A percentile compares a stretch with the other conserved stretches of the same genome.
Evolutionary conservation across 1,140 invertebrate genomes (phyloP).

Genomic region (Ips typographus): DNA sequence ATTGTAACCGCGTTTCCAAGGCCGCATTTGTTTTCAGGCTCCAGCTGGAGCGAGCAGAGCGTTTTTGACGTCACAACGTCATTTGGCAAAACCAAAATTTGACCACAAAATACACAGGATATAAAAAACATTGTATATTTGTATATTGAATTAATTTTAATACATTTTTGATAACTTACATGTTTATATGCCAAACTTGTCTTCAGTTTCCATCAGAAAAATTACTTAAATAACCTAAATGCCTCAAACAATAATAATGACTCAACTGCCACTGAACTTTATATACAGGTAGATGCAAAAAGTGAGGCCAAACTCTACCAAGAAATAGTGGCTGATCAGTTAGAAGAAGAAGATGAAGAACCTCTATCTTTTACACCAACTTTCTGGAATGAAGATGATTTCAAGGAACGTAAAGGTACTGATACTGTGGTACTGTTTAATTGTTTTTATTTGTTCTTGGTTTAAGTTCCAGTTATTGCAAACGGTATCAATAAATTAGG

Average conservation of each 20-base stretch:
- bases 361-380: conserved; percentile 36
- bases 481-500: conserved; percentile 1
- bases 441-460: conserved; percentile 10
- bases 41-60: no score
- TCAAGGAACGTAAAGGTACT: conserved; percentile 27
- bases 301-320: conserved; percentile 39
- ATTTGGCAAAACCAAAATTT: no score
- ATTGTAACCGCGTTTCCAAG: no score
- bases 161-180: no score
- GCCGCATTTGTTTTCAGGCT: no score
- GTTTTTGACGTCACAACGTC: no score
- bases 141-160: no score
- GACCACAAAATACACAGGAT: no score
- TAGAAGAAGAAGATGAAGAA: conserved; percentile 34
- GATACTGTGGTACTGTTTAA: conserved; percentile 8
- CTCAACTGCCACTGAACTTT: no score
- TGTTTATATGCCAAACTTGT: no score
- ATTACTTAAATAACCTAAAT: neutral
- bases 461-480: neutral
- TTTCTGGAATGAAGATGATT: conserved; percentile 30
- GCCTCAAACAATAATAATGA: neutral
- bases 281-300: conserved; percentile 35
- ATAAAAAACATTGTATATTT: no score
- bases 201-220: no score
- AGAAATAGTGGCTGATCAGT: conserved; percentile 32